Evolutionary conservation across 2,797 vertebrate species (phyloP), one percentile per base, ranked within the genome.

Genomic region (Falco berigora): DNA sequence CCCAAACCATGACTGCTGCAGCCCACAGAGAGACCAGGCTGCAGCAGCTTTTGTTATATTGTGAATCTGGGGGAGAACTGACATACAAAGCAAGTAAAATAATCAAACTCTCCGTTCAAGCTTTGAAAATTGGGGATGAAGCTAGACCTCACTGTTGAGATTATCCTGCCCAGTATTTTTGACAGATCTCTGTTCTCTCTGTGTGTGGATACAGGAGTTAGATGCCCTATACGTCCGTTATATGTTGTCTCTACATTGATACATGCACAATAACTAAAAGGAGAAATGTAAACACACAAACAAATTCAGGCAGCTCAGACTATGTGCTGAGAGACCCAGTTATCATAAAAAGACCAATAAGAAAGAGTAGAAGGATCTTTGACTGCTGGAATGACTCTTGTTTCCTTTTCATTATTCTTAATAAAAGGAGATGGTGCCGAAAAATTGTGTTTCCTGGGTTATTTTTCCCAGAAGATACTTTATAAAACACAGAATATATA

Each of bases 381-480:
- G 97, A 98, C 98, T 97, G 94, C 90, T 96, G 97, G 96, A 97
- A 97, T 96, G 95, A 97, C 95, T 96, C 95, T 89, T 97, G 90
- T 97, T 98, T 97, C 96, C 75, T 97, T 98, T 98, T 98, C 97
- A 98, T 98, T 98, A 98, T 96, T 98, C 97, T 98, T 98, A 98
- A 98, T 97, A 98, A 98, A 98, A 97, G 95, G 96, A 98, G 97
- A 98, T 98, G 94, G 97, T 97, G 95, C 96, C 27, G 12, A 97
- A 98, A 98, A 97, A 97, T 97, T 97, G 95, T 90, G 94, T 97
- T 98, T 97, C 96, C 95, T 94, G 95, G 90, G 86, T 98, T 98
- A 98, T 98, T 98, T 97, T 96, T 92, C 98, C 98, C 98, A 96
- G 89, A 97, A 98, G 98, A 96, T 96, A 94, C 91, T 97, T 98